phyloP scores from a whole-genome alignment of 35 echinoderm and acorn worm genomes.

The Strongylocentrotus purpuratus region DNA sequence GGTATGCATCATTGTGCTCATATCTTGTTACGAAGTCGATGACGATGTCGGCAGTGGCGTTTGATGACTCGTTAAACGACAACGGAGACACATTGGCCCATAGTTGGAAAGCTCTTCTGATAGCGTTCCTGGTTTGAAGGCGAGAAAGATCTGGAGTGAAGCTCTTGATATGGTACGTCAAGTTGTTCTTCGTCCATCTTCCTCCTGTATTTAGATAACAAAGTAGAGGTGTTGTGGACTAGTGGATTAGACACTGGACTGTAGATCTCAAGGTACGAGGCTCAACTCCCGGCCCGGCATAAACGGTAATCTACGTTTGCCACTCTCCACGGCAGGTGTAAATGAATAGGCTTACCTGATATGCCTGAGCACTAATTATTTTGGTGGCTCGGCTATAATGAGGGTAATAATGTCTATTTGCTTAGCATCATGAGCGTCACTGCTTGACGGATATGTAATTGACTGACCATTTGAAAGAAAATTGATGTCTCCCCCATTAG shows the following conservation, averaged over 20 bases:
- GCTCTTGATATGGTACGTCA: slow-evolving; percentile 82
- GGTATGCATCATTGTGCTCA: slow-evolving; percentile 68
- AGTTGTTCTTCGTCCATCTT: slow-evolving; percentile 62
- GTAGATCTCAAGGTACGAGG: not conserved
- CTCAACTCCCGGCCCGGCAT: not conserved
- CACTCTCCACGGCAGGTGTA: no score
- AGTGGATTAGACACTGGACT: not conserved
- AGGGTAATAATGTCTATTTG: no score
- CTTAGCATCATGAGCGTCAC: no score
- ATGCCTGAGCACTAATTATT: no score
- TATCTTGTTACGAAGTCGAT: slow-evolving; percentile 63
- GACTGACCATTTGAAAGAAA: no score
- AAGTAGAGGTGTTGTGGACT: not conserved
- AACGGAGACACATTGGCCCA: slow-evolving; percentile 88
- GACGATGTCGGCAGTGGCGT: slow-evolving; percentile 53
- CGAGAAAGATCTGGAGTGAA: slow-evolving; percentile 67
- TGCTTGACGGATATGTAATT: no score
- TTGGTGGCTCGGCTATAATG: no score
- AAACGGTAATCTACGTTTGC: not conserved
- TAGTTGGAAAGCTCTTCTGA: slow-evolving; percentile 69
- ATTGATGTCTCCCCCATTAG: no score
- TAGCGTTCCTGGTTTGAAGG: slow-evolving; percentile 48
- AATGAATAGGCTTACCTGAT: no score
- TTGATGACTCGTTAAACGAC: slow-evolving; percentile 67
- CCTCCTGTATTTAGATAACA: slow-evolving; percentile 25